Evolutionary conservation across 2,888 invertebrate genomes (phyloP).

Genomic region (Drosophila koepferae): DNA sequence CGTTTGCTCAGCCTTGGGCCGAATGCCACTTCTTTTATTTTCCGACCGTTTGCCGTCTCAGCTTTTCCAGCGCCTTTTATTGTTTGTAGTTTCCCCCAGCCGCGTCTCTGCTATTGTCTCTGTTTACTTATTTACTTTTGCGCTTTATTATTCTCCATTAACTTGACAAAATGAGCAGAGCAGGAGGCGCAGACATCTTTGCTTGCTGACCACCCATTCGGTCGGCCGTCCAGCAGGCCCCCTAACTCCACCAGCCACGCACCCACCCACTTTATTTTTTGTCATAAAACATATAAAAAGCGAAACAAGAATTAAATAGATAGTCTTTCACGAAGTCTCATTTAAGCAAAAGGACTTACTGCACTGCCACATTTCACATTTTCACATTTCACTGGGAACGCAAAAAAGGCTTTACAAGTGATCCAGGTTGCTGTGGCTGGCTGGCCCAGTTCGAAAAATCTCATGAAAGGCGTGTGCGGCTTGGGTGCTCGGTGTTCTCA

Average conservation of each 20-base stretch:
- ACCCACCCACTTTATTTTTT: not conserved
- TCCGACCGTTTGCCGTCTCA: slow-evolving; percentile 77
- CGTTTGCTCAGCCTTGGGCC: slow-evolving; percentile 57
- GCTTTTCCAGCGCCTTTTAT: slow-evolving; percentile 72
- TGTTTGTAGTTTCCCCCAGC: slow-evolving; percentile 71
- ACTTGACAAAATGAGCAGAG: slow-evolving; percentile 76
- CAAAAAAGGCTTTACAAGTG: slow-evolving; percentile 4
- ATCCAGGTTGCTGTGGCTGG: slow-evolving; percentile 8
- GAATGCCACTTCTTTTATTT: slow-evolving; percentile 62
- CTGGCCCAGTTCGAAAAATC: slow-evolving; percentile 9
- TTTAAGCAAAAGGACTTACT: slow-evolving; percentile 28
- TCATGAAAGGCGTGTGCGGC: slow-evolving; percentile 1
- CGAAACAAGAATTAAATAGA: slow-evolving; percentile 23
- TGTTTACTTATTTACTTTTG: slow-evolving; percentile 81
- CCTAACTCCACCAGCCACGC: not conserved
- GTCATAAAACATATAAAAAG: slow-evolving; percentile 42
- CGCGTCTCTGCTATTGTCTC: slow-evolving; percentile 44
- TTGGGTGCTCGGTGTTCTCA: not conserved
- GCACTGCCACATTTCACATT: slow-evolving; percentile 2
- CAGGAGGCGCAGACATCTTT: slow-evolving; percentile 22
- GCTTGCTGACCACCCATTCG: slow-evolving; percentile 26
- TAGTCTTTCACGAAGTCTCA: slow-evolving; percentile 40
- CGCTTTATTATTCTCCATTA: slow-evolving; percentile 81
- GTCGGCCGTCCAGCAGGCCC: slow-evolving; percentile 30
- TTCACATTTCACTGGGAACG: slow-evolving; percentile 6